phyloP scores from a whole-genome alignment of 2,888 invertebrate genomes.

The Rhagonycha lutea region DNA sequence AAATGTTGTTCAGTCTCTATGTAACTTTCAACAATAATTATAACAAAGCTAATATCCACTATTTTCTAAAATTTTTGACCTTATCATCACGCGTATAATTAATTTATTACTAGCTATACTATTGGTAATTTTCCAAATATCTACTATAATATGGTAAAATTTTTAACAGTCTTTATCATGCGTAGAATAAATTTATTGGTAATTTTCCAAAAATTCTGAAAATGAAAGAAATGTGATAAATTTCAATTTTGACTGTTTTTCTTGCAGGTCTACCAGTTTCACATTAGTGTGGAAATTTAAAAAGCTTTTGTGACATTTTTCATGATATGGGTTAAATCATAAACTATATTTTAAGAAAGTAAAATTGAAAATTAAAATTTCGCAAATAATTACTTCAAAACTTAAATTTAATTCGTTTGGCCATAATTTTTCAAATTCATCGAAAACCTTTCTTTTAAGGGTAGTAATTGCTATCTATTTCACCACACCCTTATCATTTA shows the following conservation, averaged over 20 bases:
- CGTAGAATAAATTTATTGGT: no score
- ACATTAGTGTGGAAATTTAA: not conserved
- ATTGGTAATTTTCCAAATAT: no score
- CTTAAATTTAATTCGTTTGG: not conserved
- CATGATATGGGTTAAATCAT: not conserved
- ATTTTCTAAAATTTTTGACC: no score
- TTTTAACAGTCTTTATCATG: no score
- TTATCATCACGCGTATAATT: no score
- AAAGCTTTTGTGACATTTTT: not conserved
- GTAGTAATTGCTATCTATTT: slow-evolving; percentile 23
- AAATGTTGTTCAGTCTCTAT: no score
- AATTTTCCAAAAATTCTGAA: no score
- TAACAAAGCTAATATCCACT: no score
- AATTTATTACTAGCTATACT: no score
- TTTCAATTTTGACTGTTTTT: not conserved
- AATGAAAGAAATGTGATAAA: not conserved
- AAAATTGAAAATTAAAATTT: not conserved
- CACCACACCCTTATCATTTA: slow-evolving; percentile 23
- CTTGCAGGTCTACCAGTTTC: not conserved
- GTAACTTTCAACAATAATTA: no score
- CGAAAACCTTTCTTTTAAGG: slow-evolving; percentile 5
- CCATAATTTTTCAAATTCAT: slow-evolving; percentile 4
- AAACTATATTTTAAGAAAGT: not conserved
- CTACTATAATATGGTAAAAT: no score
- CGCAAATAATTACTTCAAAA: not conserved